phyloP scores from a whole-genome alignment of 2,888 invertebrate genomes.

The Drosophila siamana region DNA sequence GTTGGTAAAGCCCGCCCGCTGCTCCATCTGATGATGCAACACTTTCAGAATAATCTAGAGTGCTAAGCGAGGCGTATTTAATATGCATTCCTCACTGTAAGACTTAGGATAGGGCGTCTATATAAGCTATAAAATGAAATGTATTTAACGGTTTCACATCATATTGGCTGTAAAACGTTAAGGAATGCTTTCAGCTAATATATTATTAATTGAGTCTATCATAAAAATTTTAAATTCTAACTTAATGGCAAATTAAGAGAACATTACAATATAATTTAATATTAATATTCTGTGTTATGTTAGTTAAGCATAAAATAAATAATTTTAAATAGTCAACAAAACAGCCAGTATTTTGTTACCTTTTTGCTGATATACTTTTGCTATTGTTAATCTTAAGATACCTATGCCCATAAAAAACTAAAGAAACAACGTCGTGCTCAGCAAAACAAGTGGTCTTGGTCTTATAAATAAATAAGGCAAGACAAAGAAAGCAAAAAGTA shows the following conservation, averaged over 20 bases:
- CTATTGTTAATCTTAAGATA: constrained; percentile 8
- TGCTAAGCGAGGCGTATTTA: constrained; percentile 2
- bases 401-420: constrained; percentile 13
- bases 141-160: background rate
- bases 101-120: constrained; percentile 11
- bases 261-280: too few species aligned
- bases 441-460: constrained; percentile 4
- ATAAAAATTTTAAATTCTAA: background rate
- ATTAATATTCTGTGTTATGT: too few species aligned
- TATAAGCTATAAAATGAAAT: constrained; percentile 3
- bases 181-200: background rate
- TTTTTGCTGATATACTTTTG: background rate
- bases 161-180: background rate
- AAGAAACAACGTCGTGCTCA: constrained; percentile 23
- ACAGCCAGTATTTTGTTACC: background rate
- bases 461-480: constrained; percentile 17
- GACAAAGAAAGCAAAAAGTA: background rate
- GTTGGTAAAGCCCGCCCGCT: constrained; percentile 28
- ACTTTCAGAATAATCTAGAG: constrained; percentile 3
- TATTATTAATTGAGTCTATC: background rate
- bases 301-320: too few species aligned
- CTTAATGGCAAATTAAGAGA: background rate
- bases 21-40: constrained; percentile 34
- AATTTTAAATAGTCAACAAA: background rate
- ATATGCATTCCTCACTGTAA: background rate